Conservation (phyloP, 2,113 vertebrate species). For the Echinops telfairi region DNA sequence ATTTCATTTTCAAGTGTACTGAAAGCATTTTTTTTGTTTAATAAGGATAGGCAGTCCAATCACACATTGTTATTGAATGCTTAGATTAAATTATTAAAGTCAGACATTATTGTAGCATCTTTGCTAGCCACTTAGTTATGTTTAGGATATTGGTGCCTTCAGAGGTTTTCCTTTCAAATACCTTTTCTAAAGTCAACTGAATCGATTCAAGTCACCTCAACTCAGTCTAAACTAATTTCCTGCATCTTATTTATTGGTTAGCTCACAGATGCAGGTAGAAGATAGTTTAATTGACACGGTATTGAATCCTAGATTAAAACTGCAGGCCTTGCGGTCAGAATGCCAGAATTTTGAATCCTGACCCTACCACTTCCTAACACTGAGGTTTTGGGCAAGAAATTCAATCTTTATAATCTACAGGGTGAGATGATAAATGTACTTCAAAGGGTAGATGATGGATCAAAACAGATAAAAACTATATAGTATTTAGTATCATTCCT, state of each 20-base stretch:
- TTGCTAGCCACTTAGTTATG: not conserved
- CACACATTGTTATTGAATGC: constrained; percentile 1
- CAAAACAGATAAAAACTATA: constrained; percentile 15
- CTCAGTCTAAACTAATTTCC: constrained; percentile 24
- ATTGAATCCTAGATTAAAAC: constrained; percentile 3
- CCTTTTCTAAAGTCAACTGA: constrained; percentile 35
- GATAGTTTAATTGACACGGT: not conserved
- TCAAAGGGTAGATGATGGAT: constrained; percentile 28
- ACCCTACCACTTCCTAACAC: not conserved
- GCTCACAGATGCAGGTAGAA: not conserved
- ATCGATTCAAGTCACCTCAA: not conserved
- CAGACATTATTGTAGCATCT: constrained; percentile 25
- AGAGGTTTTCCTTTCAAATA: constrained; percentile 50
- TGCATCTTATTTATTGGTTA: constrained; percentile 46
- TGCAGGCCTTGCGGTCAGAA: not conserved
- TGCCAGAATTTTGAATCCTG: constrained; percentile 36
- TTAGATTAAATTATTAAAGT: constrained; percentile 21
- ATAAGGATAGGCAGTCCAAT: not conserved
- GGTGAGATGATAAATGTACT: not conserved
- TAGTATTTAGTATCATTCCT: constrained; percentile 8
- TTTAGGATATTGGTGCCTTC: constrained; percentile 51
- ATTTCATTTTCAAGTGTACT: constrained; percentile 30
- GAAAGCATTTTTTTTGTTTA: not conserved
- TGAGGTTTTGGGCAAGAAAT: constrained; percentile 1
- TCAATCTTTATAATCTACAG: constrained; percentile 7